phyloP scores from a whole-genome alignment of 2,113 vertebrate species.

The Aldabrachelys gigantea region DNA sequence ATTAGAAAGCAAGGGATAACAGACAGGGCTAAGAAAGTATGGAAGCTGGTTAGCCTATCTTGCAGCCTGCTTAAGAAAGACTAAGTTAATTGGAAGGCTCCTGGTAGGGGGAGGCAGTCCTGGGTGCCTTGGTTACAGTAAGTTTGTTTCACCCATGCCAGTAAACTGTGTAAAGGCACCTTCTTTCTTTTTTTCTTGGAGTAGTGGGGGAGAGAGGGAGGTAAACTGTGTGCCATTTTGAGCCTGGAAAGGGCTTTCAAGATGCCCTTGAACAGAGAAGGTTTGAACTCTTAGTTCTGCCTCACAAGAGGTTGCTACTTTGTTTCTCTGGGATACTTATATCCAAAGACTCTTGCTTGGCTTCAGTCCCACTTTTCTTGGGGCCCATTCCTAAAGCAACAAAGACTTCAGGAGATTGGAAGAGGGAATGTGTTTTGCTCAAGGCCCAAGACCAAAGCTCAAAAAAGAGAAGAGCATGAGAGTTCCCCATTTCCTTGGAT shows the following conservation, averaged over 20 bases:
- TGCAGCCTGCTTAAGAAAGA: neutral
- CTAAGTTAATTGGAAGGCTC: neutral
- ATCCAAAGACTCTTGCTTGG: neutral
- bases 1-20: neutral
- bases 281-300: neutral
- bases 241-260: neutral
- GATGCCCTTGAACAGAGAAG: neutral
- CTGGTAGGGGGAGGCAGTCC: neutral
- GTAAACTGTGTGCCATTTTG: neutral
- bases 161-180: neutral
- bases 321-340: neutral
- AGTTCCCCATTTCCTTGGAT: neutral
- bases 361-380: neutral
- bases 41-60: neutral
- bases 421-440: neutral
- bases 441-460: neutral
- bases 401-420: neutral
- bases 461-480: neutral
- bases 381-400: neutral
- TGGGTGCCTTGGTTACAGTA: neutral
- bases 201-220: neutral
- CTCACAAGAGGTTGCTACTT: neutral
- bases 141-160: neutral
- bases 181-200: neutral
- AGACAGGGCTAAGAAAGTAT: neutral